Percentiles rank a stretch among this genome's conserved stretches.
phyloP scores from a whole-genome alignment of 1,140 invertebrate genomes.

The Rhagoletis zephyria region DNA sequence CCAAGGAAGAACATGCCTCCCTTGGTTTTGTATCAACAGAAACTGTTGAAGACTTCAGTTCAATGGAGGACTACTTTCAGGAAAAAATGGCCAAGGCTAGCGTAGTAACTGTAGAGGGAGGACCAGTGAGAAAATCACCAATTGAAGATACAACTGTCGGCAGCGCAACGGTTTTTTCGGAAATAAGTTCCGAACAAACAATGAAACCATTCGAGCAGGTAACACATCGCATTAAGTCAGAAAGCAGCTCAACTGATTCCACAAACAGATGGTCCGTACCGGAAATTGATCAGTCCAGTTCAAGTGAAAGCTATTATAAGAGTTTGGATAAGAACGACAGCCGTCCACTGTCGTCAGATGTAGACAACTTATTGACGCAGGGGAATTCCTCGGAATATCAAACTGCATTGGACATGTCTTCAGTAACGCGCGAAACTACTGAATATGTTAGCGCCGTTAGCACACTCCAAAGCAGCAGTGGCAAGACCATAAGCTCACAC shows the following conservation, averaged over 20 bases:
- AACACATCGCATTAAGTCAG: conserved; percentile 75
- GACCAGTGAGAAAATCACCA: not conserved
- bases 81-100: conserved; percentile 65
- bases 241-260: conserved; percentile 70
- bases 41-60: conserved; percentile 70
- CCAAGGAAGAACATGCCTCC: conserved; percentile 68
- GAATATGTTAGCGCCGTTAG: conserved; percentile 89
- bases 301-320: conserved; percentile 89
- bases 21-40: conserved; percentile 69
- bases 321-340: conserved; percentile 88
- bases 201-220: conserved; percentile 66
- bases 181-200: conserved; percentile 65
- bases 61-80: conserved; percentile 70
- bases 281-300: conserved; percentile 87
- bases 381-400: conserved; percentile 88
- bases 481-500: conserved; percentile 83
- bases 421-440: conserved; percentile 78
- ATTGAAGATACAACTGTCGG: not conserved
- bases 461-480: conserved; percentile 67
- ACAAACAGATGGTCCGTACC: conserved; percentile 79
- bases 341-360: conserved; percentile 88
- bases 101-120: conserved; percentile 62
- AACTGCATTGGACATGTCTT: conserved; percentile 85
- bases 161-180: conserved; percentile 6
- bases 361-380: conserved; percentile 82